Evolutionary conservation across 2,113 vertebrate species (phyloP), one percentile per base, ranked within the genome.

Genomic region (Gobius niger): DNA sequence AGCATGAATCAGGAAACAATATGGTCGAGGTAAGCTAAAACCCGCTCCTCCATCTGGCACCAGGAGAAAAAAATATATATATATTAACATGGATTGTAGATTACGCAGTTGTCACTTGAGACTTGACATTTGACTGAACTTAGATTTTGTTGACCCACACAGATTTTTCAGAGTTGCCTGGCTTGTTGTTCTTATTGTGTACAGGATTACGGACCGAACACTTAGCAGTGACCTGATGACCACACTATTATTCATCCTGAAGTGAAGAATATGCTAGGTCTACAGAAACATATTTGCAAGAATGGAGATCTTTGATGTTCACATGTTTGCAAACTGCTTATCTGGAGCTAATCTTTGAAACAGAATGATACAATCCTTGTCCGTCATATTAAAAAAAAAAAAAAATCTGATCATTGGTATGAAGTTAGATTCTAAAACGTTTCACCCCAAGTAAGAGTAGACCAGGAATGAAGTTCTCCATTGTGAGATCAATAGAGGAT

Each of bases 21-120:
- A 74, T 75, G 76, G 72, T 63, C 65, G 65, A 76, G 77, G 72
- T 67, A 72, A 74, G 77, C 75, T 70, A 79, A 77, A 87, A 72
- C 67, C 60, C 7, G 70, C 64, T 75, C 76, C 63, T 80, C 64
- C 82, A 81, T 73, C 80, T 73, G 75, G 83, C 69, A 60, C 34
- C 5, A 82, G 59, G 68, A 79, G 64, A 70, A 82, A 85, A 81
- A 63, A 66, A 24, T 24, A 1, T 81, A n/a, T n/a, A n/a, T 83
- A 75, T 51, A 77, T 18, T 51, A 60, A 65, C 54, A 19, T 54
- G 54, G 75, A 63, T 24, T 78, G 47, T 47, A 40, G 42, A 60
- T 60, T 60, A 60, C 44, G 42, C 42, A 2, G 7, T 44, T 60
- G 57, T 53, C 61, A 59, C 72, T 77, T 73, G 44, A 67, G 65